Evolutionary conservation across 2,888 invertebrate species (phyloP), one percentile per base, ranked within the genome.

Genomic region (Rotaria sp.): DNA sequence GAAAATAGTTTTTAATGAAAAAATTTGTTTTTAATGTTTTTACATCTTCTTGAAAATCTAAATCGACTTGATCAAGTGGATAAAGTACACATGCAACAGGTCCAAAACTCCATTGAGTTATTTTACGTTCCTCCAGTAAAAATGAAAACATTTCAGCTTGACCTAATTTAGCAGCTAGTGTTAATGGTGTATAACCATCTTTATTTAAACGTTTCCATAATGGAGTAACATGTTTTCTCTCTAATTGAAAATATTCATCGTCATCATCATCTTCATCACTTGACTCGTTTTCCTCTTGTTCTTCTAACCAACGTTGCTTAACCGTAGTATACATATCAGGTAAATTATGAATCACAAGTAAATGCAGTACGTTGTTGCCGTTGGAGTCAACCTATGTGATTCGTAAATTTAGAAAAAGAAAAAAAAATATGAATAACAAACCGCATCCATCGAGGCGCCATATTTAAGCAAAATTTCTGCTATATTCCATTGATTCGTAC

Each of bases 81-180:
- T 98, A 98, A 0, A 97, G 97, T 0, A 97, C 97, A 91, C 97
- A 98, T 0, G 96, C 96, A 10, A 97, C 96, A 95, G 91, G 92
- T 90, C 96, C 96, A 88, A 96, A 95, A 91, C 96, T 96, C 98
- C 98, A 98, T 90, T 96, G 96, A 88, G 96, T 96, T 92, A 97
- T 96, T 50, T 97, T 92, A 90, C 97, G 96, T 87, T 97, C 94
- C 91, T 96, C 96, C 89, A 98, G 92, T 88, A 99, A 97, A 90
- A 97, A 97, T 90, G 97, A 96, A 92, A 98, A 99, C 93, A 99
- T 94, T 91, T 92, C 96, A 30, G 95, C 95, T 85, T 95, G 93
- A 0, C 96, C 97, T 88, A 98, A 92, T 91, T 96, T 96, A 0
- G 98, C 97, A 0, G 98, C 94, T 88, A 99, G 91, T 0, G 97